These are phyloP conservation scores for Planiliza haematocheilus DNA, from an alignment of 2,113 vertebrate genomes.

Conservation along the genomic window DNA sequence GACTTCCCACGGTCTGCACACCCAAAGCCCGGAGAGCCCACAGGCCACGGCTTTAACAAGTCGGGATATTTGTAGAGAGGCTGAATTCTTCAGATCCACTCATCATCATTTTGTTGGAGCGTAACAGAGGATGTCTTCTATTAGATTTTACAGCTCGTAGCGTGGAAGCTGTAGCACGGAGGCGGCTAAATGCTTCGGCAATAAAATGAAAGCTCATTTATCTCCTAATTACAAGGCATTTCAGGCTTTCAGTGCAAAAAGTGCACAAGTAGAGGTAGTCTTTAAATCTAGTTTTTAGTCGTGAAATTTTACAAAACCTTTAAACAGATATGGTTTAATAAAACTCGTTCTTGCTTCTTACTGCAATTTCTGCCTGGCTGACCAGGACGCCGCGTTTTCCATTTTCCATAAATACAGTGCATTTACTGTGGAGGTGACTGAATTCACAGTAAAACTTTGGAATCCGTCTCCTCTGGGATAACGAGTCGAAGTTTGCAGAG, in stretches of 20 bases:
- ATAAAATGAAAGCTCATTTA: too few species aligned
- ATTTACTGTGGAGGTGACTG: not conserved
- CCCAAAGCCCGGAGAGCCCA: slow-evolving; percentile 18
- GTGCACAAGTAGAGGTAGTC: not conserved
- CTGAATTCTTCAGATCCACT: slow-evolving; percentile 16
- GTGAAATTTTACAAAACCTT: not conserved
- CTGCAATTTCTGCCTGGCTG: not conserved
- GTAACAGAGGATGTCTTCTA: not conserved
- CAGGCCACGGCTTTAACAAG: slow-evolving; percentile 28
- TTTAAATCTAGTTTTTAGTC: not conserved
- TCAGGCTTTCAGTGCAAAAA: not conserved
- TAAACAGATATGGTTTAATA: not conserved
- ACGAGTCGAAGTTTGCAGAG: slow-evolving; percentile 17
- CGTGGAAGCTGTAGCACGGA: not conserved
- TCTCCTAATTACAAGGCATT: not conserved
- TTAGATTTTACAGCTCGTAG: not conserved
- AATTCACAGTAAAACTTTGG: slow-evolving; percentile 13
- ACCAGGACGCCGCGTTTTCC: not conserved
- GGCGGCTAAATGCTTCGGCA: too few species aligned
- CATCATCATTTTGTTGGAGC: slow-evolving; percentile 41
- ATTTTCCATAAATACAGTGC: slow-evolving; percentile 16
- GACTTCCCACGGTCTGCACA: slow-evolving; percentile 25
- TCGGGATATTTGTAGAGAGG: slow-evolving; percentile 3
- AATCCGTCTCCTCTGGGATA: slow-evolving; percentile 11
- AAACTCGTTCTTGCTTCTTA: too few species aligned